Base-by-base conservation (phyloP, 1,140 invertebrate genomes). In the Adelges cooleyi region DNA sequence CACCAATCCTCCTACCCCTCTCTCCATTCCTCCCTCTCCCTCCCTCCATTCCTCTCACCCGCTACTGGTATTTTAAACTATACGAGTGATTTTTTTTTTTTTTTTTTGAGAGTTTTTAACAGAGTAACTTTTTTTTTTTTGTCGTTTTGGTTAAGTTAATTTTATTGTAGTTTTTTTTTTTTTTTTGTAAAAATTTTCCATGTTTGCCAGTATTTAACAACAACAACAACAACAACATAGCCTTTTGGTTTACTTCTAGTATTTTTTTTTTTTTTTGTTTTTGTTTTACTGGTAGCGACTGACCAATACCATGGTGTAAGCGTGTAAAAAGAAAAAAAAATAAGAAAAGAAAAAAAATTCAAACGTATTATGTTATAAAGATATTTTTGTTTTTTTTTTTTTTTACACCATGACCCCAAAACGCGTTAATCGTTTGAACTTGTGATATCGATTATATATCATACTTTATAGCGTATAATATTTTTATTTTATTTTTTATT, bases 371-470 rank as follows among this genome's bases (percentile, higher is more conserved):
- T n/a, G n/a, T n/a, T n/a, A n/a, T n/a, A n/a, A n/a, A n/a, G n/a
- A n/a, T n/a, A 59, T 59, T 59, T 33, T 59, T 59, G 29, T 59
- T 59, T n/a, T 59, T 25, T 38, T 38, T 38, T 38, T 44, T 15
- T 5, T 44, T n/a, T 62, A 62, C 56, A 62, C 56, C 56, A 62
- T 62, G 56, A 62, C 56, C n/a, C n/a, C 40, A 62, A 62, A 62
- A 62, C 56, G 56, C 56, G 56, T 62, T 48, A 62, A 62, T 62
- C 56, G 56, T 62, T 62, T 62, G 56, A 62, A 62, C 56, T 62
- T 62, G 56, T 62, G 56, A 62, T 62, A 62, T 62, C 56, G 56
- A 62, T 62, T 62, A 59, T 59, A 59, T 59, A 62, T 62, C 56
- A 62, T 62, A 62, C 22, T 62, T 62, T 62, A 62, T 17, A 48